Evolutionary conservation across 2,888 invertebrate genomes (phyloP), one percentile per base, ranked within the genome.

Genomic region (Orchestes rusci): DNA sequence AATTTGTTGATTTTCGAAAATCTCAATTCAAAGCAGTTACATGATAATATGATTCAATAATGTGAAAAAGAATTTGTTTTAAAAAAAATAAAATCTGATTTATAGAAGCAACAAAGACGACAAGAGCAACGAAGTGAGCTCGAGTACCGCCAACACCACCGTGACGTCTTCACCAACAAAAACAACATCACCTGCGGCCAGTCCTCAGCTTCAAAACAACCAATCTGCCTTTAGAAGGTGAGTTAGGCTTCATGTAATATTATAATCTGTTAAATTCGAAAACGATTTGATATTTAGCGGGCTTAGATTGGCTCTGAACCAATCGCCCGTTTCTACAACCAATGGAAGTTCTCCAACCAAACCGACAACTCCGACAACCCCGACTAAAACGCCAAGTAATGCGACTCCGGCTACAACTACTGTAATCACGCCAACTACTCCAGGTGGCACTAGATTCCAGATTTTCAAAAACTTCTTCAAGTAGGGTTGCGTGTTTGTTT

Each of bases 391-490:
- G n/a, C n/a, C n/a, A 37, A 29, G 19, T 17, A n/a, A n/a, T n/a
- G n/a, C 15, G 23, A 17, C 40, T 12, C 18, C 39, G 10, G 17
- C 68, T 49, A 61, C 70, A 53, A 65, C 70, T 54, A 68, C 73
- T 53, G 70, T 73, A 50, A 67, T 80, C 60, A 79, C 81, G 37
- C 73, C 76, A 46, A 80, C 80, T 52, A 72, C 75, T 45, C 71
- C 75, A 3, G 61, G 63, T 42, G 65, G 66, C 56, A 77, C 74
- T 68, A 85, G 87, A 73, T 80, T 88, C 66, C 86, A 89, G 77
- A 88, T 91, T 74, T 89, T 92, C 81, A 91, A 91, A 79, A 91
- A 90, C 77, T 90, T 91, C 77, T 91, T 92, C 84, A 92, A 92
- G 92, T 92, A 89, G 57, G 68, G 57, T 39, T 36, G 40, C 23